Conservation (phyloP, 2,113 vertebrate species). For the Saccopteryx leptura region DNA sequence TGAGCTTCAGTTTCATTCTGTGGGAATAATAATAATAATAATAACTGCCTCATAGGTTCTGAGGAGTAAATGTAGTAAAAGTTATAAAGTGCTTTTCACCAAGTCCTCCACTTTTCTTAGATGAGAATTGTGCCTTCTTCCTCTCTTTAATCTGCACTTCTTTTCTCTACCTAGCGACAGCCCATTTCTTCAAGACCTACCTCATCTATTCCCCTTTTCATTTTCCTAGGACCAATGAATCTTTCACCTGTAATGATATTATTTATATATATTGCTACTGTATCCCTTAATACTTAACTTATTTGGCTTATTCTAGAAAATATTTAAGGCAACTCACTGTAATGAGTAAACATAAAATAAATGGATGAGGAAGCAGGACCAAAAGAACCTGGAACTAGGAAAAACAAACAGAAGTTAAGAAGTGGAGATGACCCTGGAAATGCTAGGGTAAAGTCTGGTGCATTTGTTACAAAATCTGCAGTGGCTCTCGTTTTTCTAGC, state of each 20-base stretch:
- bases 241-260: background rate
- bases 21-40: background rate
- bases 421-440: background rate
- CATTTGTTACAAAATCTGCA: background rate
- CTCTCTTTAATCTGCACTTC: background rate
- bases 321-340: background rate
- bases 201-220: background rate
- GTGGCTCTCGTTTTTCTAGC: background rate
- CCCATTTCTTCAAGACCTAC: background rate
- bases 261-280: background rate
- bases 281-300: background rate
- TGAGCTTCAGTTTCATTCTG: background rate
- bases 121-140: background rate
- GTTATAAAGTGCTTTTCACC: constrained; percentile 43
- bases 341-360: constrained; percentile 10
- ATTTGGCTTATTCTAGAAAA: background rate
- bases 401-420: background rate
- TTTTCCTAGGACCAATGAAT: background rate
- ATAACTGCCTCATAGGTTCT: background rate
- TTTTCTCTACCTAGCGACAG: background rate
- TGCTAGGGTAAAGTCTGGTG: background rate
- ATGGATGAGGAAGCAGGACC: background rate
- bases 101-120: background rate
- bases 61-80: constrained; percentile 17
- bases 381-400: background rate